Conservation (phyloP, 2,797 vertebrate species). For the Anguilla pacifica region DNA sequence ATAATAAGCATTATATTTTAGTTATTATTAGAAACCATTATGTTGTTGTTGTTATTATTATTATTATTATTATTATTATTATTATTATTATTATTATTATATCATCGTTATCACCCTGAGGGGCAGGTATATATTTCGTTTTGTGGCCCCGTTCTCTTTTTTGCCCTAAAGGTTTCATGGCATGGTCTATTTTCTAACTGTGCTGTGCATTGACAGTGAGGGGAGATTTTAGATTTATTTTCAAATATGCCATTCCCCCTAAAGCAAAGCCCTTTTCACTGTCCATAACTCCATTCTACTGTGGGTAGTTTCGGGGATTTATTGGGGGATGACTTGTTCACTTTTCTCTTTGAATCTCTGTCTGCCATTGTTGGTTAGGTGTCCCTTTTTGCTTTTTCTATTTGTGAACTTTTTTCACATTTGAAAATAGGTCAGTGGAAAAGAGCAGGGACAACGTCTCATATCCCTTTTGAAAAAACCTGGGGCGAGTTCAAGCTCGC, state of each 20-base stretch:
- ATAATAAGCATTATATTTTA: no score
- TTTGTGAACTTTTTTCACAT: neutral
- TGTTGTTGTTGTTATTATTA: no score
- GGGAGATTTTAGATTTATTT: neutral
- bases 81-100: no score
- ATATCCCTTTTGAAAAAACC: neutral
- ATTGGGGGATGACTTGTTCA: neutral
- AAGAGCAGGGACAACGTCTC: neutral
- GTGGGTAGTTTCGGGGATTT: neutral
- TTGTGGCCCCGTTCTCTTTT: neutral
- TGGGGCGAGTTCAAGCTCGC: neutral
- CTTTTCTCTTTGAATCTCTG: neutral
- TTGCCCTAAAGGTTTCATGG: neutral
- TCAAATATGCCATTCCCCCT: neutral
- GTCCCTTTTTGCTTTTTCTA: neutral
- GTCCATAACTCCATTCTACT: neutral
- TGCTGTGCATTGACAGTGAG: neutral
- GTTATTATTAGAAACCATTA: no score
- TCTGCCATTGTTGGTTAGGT: neutral
- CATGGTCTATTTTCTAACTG: neutral
- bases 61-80: no score
- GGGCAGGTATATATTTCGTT: neutral
- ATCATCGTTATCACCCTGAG: neutral
- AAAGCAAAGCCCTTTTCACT: neutral
- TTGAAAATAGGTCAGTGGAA: conserved; percentile 1